Conservation (phyloP, 2,797 vertebrate genomes). For the Sardinella longiceps region DNA sequence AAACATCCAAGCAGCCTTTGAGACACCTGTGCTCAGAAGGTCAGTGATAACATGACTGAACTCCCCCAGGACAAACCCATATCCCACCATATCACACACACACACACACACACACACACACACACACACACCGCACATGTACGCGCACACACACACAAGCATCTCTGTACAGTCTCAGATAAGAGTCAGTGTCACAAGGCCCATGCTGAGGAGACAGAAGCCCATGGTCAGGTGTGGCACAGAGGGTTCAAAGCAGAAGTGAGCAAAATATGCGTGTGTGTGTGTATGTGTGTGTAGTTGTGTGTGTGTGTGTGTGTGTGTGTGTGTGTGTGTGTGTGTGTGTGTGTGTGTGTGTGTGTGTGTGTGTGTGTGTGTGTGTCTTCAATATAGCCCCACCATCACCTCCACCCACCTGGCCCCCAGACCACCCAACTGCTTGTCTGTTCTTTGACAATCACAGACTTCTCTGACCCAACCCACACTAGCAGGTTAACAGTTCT, state of each 20-base stretch:
- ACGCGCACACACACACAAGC: not conserved
- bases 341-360: not conserved
- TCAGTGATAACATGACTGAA: not conserved
- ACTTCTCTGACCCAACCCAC: no score
- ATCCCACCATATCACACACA: not conserved
- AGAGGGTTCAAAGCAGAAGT: not conserved
- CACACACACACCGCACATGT: not conserved
- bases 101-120: not conserved
- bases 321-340: not conserved
- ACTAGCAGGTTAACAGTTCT: no score
- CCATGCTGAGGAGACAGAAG: not conserved
- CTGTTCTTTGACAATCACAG: no score
- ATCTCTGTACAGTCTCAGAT: not conserved
- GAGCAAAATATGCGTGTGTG: not conserved
- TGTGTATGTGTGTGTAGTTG: not conserved
- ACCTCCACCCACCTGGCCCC: no score
- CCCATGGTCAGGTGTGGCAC: not conserved
- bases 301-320: not conserved
- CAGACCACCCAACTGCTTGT: no score
- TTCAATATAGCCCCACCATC: not conserved
- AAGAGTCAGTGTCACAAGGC: not conserved
- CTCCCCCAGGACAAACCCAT: not conserved
- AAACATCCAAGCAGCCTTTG: not conserved
- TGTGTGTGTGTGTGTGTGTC: slow-evolving; percentile 9
- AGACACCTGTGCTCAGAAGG: not conserved